These are phyloP conservation scores for Phortica magna DNA, from an alignment of 2,888 invertebrate genomes.

Conservation along the genomic window DNA sequence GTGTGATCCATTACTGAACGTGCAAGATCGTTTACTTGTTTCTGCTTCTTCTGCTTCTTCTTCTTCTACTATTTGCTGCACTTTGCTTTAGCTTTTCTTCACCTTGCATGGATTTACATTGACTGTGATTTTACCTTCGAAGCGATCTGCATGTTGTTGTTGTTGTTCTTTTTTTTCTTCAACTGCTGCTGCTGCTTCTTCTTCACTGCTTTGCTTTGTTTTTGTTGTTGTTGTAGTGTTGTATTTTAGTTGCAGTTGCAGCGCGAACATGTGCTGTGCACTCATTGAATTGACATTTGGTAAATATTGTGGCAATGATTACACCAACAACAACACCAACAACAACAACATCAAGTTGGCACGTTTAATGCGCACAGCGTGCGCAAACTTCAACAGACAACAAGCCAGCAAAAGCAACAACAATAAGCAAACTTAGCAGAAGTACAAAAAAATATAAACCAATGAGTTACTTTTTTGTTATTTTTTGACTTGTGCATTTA, in stretches of 20 bases:
- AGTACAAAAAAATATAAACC: background rate
- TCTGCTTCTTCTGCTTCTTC: slow-evolving; percentile 50
- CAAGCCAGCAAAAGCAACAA: slow-evolving; percentile 17
- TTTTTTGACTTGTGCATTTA: background rate
- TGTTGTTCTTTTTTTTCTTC: slow-evolving; percentile 43
- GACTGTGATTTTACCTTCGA: background rate
- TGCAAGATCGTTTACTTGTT: slow-evolving; percentile 70
- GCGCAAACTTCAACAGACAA: slow-evolving; percentile 42
- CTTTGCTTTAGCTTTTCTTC: background rate
- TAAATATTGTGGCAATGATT: slow-evolving; percentile 61
- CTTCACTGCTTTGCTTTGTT: slow-evolving; percentile 51
- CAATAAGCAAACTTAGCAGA: background rate
- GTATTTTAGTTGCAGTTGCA: slow-evolving; percentile 3
- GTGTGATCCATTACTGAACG: slow-evolving; percentile 73
- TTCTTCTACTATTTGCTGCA: slow-evolving; percentile 3
- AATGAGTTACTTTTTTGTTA: background rate
- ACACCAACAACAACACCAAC: background rate
- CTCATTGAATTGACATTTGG: slow-evolving; percentile 68
- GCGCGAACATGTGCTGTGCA: slow-evolving; percentile 46
- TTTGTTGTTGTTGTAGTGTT: background rate
- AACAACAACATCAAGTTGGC: slow-evolving; percentile 30
- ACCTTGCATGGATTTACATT: slow-evolving; percentile 1
- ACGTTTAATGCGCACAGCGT: slow-evolving; percentile 54
- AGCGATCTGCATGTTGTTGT: slow-evolving; percentile 14
- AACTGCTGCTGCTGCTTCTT: slow-evolving; percentile 32